Conservation (phyloP, 2,888 invertebrate genomes). For the Ophion ventricosus region DNA sequence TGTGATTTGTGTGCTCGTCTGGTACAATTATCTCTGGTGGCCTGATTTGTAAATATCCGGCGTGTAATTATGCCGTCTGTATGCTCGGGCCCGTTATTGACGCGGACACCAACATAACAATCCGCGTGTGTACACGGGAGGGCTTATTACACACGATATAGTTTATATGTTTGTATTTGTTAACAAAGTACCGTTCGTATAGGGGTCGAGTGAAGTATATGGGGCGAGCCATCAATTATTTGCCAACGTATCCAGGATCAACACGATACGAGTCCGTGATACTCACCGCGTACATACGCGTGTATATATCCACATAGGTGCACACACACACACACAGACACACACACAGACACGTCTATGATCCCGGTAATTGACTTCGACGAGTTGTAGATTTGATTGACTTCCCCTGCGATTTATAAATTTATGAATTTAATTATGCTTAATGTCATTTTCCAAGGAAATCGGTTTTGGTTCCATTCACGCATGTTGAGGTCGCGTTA, state of each 20-base stretch:
- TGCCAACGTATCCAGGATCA: constrained; percentile 17
- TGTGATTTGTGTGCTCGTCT: constrained; percentile 20
- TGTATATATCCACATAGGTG: neutral
- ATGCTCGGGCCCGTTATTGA: constrained; percentile 32
- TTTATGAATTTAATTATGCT: constrained; percentile 8
- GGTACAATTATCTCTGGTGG: constrained; percentile 35
- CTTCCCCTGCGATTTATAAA: constrained; percentile 23
- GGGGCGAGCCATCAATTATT: constrained; percentile 31
- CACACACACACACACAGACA: no score
- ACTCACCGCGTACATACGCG: constrained; percentile 5
- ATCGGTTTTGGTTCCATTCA: neutral
- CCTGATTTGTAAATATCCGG: constrained; percentile 47
- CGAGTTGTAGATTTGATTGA: constrained; percentile 22
- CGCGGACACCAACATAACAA: constrained; percentile 29
- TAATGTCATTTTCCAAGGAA: constrained; percentile 2
- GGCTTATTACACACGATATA: constrained; percentile 12
- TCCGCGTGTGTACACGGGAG: neutral
- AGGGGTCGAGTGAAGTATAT: neutral
- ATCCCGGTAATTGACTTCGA: constrained; percentile 17
- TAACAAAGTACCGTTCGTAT: constrained; percentile 22
- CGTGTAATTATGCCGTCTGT: constrained; percentile 33
- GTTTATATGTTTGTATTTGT: constrained; percentile 17
- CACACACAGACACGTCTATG: neutral
- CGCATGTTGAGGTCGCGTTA: neutral
- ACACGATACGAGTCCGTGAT: constrained; percentile 10